phyloP scores from a whole-genome alignment of 2,113 vertebrate genomes.

The Pseudorasbora parva region DNA sequence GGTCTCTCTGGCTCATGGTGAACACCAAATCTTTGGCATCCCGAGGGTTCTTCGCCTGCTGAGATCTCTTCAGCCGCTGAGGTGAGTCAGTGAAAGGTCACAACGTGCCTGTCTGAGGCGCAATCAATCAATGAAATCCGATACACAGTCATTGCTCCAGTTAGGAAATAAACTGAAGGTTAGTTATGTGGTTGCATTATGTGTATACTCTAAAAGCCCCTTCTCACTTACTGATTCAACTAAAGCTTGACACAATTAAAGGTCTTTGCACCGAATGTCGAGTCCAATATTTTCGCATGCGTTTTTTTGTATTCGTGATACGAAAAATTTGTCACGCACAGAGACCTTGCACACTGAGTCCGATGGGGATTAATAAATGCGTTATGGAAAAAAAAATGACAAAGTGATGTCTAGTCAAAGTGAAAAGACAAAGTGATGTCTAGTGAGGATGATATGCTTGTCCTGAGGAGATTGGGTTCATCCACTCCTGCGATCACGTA shows the following conservation, averaged over 20 bases:
- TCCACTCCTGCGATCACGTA: too few species aligned
- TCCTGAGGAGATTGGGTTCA: too few species aligned
- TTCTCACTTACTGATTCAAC: background rate
- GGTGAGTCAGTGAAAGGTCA: slow-evolving; percentile 72
- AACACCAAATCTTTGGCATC: slow-evolving; percentile 92
- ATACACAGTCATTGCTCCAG: background rate
- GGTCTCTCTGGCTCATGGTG: slow-evolving; percentile 88
- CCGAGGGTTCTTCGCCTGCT: slow-evolving; percentile 90
- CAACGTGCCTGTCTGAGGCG: background rate
- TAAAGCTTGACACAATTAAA: background rate
- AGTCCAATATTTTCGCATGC: too few species aligned
- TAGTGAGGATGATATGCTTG: too few species aligned
- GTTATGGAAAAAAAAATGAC: too few species aligned
- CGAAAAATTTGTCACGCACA: too few species aligned
- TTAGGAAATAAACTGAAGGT: slow-evolving; percentile 16
- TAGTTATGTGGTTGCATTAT: slow-evolving; percentile 13
- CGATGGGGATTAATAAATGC: too few species aligned
- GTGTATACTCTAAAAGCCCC: background rate
- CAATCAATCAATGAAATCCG: background rate
- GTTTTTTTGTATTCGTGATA: too few species aligned
- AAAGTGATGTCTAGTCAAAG: too few species aligned
- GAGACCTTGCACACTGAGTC: too few species aligned
- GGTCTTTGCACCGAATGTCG: too few species aligned
- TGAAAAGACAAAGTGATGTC: too few species aligned
- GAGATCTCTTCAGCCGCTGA: slow-evolving; percentile 89